A percentile compares a stretch with the other conserved stretches of the same genome.
Evolutionary conservation across 2,113 vertebrate genomes (phyloP).

Genomic region (Xyrauchen texanus): DNA sequence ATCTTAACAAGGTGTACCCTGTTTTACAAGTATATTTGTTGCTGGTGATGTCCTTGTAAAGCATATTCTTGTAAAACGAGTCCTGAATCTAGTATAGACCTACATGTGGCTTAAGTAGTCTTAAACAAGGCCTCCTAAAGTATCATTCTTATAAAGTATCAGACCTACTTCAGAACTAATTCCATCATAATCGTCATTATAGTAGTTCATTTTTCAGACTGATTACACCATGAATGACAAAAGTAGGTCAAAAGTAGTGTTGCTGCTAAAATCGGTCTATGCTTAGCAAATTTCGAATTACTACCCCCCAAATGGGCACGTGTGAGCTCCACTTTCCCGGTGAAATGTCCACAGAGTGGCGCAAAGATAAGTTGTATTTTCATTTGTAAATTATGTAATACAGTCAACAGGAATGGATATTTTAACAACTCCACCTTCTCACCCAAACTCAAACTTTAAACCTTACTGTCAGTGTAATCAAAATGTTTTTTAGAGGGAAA

Average conservation of each 20-base stretch:
- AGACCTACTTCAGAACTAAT: not conserved
- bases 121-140: not conserved
- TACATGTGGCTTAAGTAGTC: not conserved
- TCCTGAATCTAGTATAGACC: not conserved
- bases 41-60: not conserved
- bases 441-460: no score
- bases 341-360: no score
- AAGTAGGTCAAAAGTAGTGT: not conserved
- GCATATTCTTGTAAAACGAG: conserved; percentile 19
- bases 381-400: no score
- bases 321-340: no score
- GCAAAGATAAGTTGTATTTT: no score
- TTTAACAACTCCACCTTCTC: no score
- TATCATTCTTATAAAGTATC: not conserved
- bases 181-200: not conserved
- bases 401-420: no score
- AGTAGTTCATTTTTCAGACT: not conserved
- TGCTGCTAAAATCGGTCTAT: no score
- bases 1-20: not conserved
- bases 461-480: no score
- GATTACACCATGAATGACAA: not conserved
- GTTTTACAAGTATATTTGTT: conserved; percentile 25
- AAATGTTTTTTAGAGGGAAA: no score
- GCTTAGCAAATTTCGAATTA: no score
- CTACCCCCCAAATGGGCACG: no score